These are phyloP conservation scores for Siniperca chuatsi DNA, from an alignment of 2,113 vertebrate species.

Conservation along the genomic window DNA sequence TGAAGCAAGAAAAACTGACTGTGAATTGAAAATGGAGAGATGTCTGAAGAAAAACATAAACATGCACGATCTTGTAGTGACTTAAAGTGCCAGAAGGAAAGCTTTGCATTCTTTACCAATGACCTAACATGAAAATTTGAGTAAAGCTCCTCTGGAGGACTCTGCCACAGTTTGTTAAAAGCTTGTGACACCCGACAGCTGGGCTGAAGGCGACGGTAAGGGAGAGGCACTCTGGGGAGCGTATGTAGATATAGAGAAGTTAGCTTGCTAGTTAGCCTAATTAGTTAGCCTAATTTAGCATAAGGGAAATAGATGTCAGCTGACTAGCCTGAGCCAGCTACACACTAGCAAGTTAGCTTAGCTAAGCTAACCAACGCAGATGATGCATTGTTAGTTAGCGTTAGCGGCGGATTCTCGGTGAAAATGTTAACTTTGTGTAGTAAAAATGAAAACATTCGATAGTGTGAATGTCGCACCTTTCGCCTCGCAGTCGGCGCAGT, in stretches of 20 bases:
- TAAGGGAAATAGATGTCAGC: constrained; percentile 68
- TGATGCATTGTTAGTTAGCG: background rate
- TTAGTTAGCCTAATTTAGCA: constrained; percentile 66
- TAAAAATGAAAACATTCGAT: background rate
- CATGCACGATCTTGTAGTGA: background rate
- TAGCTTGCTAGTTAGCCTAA: constrained; percentile 70
- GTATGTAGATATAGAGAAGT: constrained; percentile 61
- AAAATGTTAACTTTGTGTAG: background rate
- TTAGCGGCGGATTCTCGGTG: background rate
- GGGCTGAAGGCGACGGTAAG: background rate
- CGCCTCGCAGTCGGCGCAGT: constrained; percentile 98
- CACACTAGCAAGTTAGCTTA: constrained; percentile 41
- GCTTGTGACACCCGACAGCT: background rate
- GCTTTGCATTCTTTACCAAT: constrained; percentile 17
- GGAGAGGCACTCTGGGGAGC: background rate
- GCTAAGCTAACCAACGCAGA: constrained; percentile 35
- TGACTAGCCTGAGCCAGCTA: constrained; percentile 62
- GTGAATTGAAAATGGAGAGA: background rate
- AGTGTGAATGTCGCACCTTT: constrained; percentile 85
- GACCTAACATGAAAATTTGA: background rate
- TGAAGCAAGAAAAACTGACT: background rate
- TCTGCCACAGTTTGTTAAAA: background rate
- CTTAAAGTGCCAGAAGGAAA: background rate
- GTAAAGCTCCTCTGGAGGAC: background rate
- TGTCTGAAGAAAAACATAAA: background rate